phyloP scores from a whole-genome alignment of 2,888 invertebrate species.

The Netelia virgata region DNA sequence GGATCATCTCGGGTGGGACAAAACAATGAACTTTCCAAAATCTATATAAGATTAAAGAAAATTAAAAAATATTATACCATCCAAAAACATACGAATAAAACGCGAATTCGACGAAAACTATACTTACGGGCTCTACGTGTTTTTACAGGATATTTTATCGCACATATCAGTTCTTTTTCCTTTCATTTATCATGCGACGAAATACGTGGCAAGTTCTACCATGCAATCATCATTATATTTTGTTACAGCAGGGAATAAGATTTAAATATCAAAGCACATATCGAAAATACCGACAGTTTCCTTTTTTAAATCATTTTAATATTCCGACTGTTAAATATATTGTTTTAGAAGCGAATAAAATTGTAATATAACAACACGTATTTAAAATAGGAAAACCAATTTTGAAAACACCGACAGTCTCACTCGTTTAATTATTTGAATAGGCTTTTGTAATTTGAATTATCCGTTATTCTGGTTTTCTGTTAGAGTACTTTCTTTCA shows the following conservation, averaged over 20 bases:
- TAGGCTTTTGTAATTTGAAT: background rate
- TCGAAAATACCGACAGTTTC: background rate
- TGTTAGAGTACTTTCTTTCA: background rate
- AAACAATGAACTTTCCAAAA: too few relatives aligned
- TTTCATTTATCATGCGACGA: conserved; percentile 48
- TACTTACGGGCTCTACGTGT: conserved; percentile 21
- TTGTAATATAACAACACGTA: conserved; percentile 3
- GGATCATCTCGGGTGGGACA: too few relatives aligned
- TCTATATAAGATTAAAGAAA: background rate
- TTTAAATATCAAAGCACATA: conserved; percentile 10
- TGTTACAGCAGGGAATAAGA: conserved; percentile 6
- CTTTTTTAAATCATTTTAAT: background rate
- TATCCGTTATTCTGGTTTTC: background rate
- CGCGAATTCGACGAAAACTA: conserved; percentile 10
- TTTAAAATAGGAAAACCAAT: background rate
- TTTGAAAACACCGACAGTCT: background rate
- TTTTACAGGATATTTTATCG: conserved; percentile 28
- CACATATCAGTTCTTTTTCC: conserved; percentile 17
- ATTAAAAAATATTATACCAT: background rate
- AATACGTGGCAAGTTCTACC: conserved; percentile 37
- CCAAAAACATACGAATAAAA: conserved; percentile 23
- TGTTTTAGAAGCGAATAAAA: conserved; percentile 4
- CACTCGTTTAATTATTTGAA: background rate
- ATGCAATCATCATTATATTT: conserved; percentile 51
- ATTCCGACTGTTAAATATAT: background rate